phyloP scores from a whole-genome alignment of 2,113 vertebrate species.

The Pimephales promelas region DNA sequence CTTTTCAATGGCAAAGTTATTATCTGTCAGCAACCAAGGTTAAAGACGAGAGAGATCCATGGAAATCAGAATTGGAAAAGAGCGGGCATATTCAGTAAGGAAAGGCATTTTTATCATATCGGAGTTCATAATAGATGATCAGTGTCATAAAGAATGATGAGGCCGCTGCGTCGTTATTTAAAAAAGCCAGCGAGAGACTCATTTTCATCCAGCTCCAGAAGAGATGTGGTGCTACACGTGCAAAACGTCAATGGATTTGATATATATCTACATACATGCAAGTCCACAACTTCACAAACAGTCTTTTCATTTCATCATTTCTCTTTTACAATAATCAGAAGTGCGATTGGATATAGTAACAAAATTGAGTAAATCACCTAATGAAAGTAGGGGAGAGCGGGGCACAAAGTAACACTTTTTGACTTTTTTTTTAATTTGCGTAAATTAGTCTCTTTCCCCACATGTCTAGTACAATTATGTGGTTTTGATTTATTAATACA shows the following conservation, averaged over 20 bases:
- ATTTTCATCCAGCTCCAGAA: slow-evolving; percentile 61
- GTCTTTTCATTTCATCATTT: too few relatives aligned
- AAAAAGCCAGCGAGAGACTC: slow-evolving; percentile 68
- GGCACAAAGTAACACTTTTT: too few relatives aligned
- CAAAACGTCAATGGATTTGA: neutral
- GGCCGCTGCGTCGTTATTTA: slow-evolving; percentile 68
- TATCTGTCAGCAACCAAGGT: slow-evolving; percentile 78
- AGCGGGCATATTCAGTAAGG: slow-evolving; percentile 65
- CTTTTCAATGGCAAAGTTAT: slow-evolving; percentile 77
- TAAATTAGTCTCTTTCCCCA: too few relatives aligned
- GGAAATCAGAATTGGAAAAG: slow-evolving; percentile 74
- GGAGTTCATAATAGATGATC: slow-evolving; percentile 77
- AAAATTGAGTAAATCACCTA: too few relatives aligned
- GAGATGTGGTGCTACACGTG: slow-evolving; percentile 54
- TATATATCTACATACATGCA: neutral
- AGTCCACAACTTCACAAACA: too few relatives aligned
- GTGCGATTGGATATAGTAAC: too few relatives aligned
- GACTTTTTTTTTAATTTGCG: too few relatives aligned
- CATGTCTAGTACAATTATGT: too few relatives aligned
- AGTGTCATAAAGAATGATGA: slow-evolving; percentile 81
- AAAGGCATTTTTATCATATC: slow-evolving; percentile 72
- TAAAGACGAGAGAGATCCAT: slow-evolving; percentile 65
- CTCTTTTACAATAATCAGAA: too few relatives aligned
- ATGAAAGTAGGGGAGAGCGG: too few relatives aligned
- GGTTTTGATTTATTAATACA: too few relatives aligned